Evolutionary conservation across 2,113 vertebrate species (phyloP).

Genomic region (Antechinus flavipes): DNA sequence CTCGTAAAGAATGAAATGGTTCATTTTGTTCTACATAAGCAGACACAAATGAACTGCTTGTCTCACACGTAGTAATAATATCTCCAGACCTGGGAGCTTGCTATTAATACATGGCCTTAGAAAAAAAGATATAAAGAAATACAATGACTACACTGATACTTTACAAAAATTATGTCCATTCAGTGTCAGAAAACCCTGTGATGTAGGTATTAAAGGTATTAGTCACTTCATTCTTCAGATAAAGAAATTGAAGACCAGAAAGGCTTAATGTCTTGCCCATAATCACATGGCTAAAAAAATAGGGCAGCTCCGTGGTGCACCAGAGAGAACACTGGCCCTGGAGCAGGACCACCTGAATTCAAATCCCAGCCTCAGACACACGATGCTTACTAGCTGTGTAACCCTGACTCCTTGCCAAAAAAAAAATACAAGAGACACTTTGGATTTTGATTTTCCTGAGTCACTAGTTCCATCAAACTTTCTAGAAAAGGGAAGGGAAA

Average conservation of each 20-base stretch:
- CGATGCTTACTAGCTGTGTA: too few species aligned
- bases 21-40: neutral
- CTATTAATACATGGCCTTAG: neutral
- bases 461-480: neutral
- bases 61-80: neutral
- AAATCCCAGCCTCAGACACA: too few species aligned
- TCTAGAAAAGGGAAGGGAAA: neutral
- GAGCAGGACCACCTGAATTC: too few species aligned
- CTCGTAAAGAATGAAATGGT: neutral
- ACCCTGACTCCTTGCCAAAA: too few species aligned
- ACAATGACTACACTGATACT: neutral
- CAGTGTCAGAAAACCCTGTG: neutral
- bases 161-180: neutral
- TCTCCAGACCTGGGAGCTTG: neutral
- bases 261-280: too few species aligned
- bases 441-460: neutral
- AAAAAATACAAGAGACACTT: neutral
- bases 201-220: neutral
- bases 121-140: neutral
- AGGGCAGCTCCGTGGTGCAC: too few species aligned
- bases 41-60: neutral
- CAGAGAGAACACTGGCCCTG: too few species aligned
- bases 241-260: too few species aligned
- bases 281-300: too few species aligned
- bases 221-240: neutral